Percentiles rank a stretch among this genome's conserved stretches.
These are phyloP conservation scores for Alexandromys fortis DNA, from an alignment of 2,113 vertebrate genomes.

Conservation along the genomic window DNA sequence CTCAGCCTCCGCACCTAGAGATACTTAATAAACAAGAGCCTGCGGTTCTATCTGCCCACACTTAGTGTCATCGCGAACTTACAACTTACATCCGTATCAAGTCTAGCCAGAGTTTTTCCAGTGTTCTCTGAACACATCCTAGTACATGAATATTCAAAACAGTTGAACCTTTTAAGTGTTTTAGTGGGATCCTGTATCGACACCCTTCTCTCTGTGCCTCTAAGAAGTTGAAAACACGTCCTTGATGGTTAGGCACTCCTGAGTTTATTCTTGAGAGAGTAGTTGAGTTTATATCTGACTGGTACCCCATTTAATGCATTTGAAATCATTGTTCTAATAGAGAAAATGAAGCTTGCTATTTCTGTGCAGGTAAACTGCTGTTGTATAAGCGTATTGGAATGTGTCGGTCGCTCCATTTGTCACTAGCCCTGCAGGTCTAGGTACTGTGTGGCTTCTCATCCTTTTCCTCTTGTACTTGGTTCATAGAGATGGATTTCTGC, in stretches of 20 bases:
- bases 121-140: conserved; percentile 43
- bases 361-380: not conserved
- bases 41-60: not conserved
- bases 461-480: not conserved
- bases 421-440: not conserved
- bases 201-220: not conserved
- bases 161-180: not conserved
- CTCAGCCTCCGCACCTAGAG: not conserved
- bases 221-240: not conserved
- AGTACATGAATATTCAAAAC: not conserved
- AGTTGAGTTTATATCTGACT: conserved; percentile 4
- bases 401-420: not conserved
- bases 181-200: not conserved
- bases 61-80: not conserved
- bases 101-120: not conserved
- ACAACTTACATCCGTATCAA: not conserved
- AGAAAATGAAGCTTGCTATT: not conserved
- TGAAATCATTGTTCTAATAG: not conserved
- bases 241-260: not conserved
- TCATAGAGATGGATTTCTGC: not conserved
- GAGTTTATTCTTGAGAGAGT: not conserved
- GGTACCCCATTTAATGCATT: not conserved
- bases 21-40: not conserved
- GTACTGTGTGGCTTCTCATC: fast-evolving
- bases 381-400: not conserved